Conservation (phyloP, 2,113 vertebrate species). For the Panthera uncia region DNA sequence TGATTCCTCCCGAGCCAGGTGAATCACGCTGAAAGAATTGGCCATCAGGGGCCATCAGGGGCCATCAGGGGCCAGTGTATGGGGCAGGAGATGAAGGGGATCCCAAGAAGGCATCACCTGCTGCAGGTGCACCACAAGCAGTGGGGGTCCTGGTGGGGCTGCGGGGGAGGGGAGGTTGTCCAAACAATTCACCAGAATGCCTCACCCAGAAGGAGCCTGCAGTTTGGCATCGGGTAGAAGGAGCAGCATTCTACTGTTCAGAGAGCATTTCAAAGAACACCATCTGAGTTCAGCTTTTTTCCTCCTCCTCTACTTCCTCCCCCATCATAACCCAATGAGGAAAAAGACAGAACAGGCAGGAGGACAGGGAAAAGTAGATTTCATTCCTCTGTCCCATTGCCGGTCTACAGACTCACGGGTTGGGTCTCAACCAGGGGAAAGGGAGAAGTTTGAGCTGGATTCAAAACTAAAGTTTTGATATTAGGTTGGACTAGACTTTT, state of each 20-base stretch:
- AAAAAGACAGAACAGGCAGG: not conserved
- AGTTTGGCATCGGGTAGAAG: not conserved
- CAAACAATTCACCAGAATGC: not conserved
- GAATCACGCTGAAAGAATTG: not conserved
- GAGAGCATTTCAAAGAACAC: not conserved
- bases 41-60: not conserved
- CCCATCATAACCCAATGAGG: not conserved
- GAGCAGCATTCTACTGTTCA: not conserved
- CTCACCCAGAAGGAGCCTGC: not conserved
- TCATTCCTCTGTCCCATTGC: not conserved
- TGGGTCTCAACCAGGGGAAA: not conserved
- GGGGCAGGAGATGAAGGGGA: not conserved
- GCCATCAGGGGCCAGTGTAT: rapidly evolving
- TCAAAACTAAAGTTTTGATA: not conserved
- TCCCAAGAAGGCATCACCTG: not conserved
- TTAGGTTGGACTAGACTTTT: not conserved
- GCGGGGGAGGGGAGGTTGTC: no score
- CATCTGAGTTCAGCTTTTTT: not conserved
- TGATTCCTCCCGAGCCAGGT: no score
- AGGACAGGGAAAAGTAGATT: not conserved
- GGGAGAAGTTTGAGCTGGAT: not conserved
- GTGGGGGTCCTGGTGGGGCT: not conserved
- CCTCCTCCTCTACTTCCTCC: not conserved
- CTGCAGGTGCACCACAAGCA: not conserved
- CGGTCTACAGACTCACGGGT: not conserved